Evolutionary conservation across 2,888 invertebrate species (phyloP).

Genomic region (Ichneumon xanthorius): DNA sequence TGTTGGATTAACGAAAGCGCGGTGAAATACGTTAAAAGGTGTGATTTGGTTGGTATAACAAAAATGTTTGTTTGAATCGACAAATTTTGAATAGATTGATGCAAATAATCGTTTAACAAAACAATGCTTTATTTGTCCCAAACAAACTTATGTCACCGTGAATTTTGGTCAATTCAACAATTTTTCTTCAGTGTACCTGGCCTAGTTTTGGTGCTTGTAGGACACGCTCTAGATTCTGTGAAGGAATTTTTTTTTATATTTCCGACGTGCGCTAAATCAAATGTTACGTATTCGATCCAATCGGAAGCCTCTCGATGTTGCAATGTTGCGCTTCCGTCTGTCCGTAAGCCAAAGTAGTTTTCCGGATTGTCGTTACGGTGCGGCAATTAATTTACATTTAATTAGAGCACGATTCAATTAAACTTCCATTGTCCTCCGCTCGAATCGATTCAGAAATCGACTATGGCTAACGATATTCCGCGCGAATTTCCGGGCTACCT

Average conservation of each 20-base stretch:
- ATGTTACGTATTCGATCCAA: not conserved
- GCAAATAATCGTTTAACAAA: too few relatives aligned
- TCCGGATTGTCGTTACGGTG: not conserved
- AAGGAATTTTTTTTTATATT: not conserved
- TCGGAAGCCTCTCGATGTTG: not conserved
- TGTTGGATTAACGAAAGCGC: too few relatives aligned
- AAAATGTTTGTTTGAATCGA: too few relatives aligned
- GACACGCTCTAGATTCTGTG: not conserved
- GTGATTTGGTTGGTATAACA: too few relatives aligned
- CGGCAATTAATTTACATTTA: slow-evolving; percentile 27
- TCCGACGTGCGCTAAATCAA: not conserved
- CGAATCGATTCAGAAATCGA: slow-evolving; percentile 39
- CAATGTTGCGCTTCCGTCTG: not conserved
- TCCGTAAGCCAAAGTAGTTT: not conserved
- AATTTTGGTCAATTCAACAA: too few relatives aligned
- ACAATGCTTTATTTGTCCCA: too few relatives aligned
- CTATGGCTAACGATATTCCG: not conserved
- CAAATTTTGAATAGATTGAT: too few relatives aligned
- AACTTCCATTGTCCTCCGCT: not conserved
- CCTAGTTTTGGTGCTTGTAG: not conserved
- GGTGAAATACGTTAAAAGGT: too few relatives aligned
- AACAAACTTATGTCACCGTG: too few relatives aligned
- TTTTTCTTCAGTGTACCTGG: too few relatives aligned
- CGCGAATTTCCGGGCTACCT: slow-evolving; percentile 49
- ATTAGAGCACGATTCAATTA: slow-evolving; percentile 36